Percentiles rank a stretch among this genome's conserved stretches.
phyloP scores from a whole-genome alignment of 2,113 vertebrate genomes.

The Dasyprocta punctata region DNA sequence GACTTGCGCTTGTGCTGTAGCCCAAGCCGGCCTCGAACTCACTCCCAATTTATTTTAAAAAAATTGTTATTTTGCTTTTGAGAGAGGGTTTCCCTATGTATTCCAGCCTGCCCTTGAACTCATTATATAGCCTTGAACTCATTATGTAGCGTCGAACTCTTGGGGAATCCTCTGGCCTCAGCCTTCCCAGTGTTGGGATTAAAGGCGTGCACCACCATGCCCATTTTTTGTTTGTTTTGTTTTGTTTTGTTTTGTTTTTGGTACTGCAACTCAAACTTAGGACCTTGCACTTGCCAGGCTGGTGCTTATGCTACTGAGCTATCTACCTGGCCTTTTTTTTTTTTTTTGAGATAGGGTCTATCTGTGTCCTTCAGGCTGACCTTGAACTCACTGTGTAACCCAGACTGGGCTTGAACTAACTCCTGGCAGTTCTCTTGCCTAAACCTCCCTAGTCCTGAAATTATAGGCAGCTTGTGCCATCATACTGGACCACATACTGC shows the following conservation, averaged over 20 bases:
- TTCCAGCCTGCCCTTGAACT: not conserved
- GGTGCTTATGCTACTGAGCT: too few species aligned
- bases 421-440: not conserved
- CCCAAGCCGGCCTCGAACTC: too few species aligned
- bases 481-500: not conserved
- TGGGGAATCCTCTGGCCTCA: not conserved
- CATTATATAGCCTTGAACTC: not conserved
- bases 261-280: too few species aligned
- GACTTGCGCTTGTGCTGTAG: too few species aligned
- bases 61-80: not conserved
- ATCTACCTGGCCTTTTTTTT: too few species aligned
- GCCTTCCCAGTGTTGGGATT: not conserved
- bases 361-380: not conserved
- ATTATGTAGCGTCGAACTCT: too few species aligned
- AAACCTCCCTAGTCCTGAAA: not conserved
- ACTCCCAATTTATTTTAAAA: too few species aligned
- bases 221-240: too few species aligned
- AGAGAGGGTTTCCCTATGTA: not conserved
- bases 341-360: not conserved
- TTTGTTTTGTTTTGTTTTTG: too few species aligned
- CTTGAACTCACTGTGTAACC: not conserved
- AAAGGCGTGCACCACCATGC: not conserved
- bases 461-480: not conserved
- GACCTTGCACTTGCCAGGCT: too few species aligned
- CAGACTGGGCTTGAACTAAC: not conserved